These are phyloP conservation scores for Leptinotarsa tumamoca DNA, from an alignment of 2,888 invertebrate species.

Conservation along the genomic window DNA sequence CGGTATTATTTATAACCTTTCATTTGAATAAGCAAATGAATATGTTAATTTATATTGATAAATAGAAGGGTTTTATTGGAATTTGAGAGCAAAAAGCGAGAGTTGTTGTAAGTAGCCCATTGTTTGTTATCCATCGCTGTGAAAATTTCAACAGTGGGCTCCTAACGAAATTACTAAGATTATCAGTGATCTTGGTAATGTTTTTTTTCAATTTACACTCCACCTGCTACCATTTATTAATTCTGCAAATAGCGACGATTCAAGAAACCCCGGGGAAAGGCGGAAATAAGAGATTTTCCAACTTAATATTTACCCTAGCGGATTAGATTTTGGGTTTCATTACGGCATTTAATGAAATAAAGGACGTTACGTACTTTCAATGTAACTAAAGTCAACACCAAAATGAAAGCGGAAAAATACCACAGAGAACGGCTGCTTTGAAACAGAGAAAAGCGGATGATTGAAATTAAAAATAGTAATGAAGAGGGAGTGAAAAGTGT, in stretches of 20 bases:
- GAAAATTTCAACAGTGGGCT: too few species aligned
- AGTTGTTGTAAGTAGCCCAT: too few species aligned
- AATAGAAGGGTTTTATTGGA: too few species aligned
- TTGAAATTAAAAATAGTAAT: constrained; percentile 12
- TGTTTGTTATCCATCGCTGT: too few species aligned
- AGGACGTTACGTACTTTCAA: neutral
- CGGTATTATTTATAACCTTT: too few species aligned
- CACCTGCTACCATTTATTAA: constrained; percentile 24
- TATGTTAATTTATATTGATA: too few species aligned
- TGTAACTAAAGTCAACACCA: constrained; percentile 11
- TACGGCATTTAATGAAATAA: constrained; percentile 31
- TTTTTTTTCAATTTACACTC: constrained; percentile 19
- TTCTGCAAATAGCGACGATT: constrained; percentile 24
- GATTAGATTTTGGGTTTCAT: constrained; percentile 35
- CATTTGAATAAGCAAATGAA: too few species aligned
- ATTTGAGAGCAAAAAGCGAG: too few species aligned
- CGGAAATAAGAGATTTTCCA: constrained; percentile 26
- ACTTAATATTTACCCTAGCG: constrained; percentile 36
- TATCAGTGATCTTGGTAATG: neutral
- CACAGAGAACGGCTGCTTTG: neutral
- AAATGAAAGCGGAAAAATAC: constrained; percentile 2
- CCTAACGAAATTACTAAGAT: neutral
- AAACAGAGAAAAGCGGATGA: neutral
- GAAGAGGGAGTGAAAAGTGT: neutral
- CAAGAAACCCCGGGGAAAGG: constrained; percentile 6